Percentiles rank a stretch among this genome's conserved stretches.
These are phyloP conservation scores for Entomobrya proxima DNA, from an alignment of 2,888 invertebrate genomes.

Conservation along the genomic window DNA sequence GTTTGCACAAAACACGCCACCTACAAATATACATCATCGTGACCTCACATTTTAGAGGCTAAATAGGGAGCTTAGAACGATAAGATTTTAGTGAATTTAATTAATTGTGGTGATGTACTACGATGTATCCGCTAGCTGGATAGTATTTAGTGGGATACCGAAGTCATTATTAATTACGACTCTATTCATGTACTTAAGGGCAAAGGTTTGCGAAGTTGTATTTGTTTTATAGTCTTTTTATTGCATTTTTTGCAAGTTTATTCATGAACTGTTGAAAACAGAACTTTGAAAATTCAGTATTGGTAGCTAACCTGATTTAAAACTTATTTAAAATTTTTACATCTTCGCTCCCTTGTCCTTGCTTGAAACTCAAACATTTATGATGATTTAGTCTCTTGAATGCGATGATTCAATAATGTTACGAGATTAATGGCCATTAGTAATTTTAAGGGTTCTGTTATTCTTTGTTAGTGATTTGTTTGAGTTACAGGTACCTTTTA, in stretches of 20 bases:
- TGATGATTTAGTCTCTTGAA: no score
- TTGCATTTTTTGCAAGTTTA: background rate
- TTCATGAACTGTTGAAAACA: no score
- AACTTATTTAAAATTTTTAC: background rate
- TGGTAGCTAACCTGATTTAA: no score
- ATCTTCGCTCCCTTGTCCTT: background rate
- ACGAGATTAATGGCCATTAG: background rate
- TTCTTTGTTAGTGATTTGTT: background rate
- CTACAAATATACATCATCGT: background rate
- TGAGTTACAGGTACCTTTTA: background rate
- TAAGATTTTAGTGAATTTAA: conserved; percentile 13
- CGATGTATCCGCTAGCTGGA: background rate
- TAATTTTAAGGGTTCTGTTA: background rate
- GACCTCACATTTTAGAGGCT: conserved; percentile 31
- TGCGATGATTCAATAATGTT: background rate
- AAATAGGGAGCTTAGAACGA: conserved; percentile 23
- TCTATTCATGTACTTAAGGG: background rate
- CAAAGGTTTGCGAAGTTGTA: no score
- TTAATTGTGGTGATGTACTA: background rate
- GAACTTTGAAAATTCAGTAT: no score
- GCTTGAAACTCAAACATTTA: no score
- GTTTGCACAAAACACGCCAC: conserved; percentile 3
- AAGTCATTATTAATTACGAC: conserved; percentile 26
- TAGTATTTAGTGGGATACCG: background rate
- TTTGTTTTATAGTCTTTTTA: background rate